phyloP scores from a whole-genome alignment of 37 sponge, comb jelly and placozoan genomes.

The Beroe forskalii region DNA sequence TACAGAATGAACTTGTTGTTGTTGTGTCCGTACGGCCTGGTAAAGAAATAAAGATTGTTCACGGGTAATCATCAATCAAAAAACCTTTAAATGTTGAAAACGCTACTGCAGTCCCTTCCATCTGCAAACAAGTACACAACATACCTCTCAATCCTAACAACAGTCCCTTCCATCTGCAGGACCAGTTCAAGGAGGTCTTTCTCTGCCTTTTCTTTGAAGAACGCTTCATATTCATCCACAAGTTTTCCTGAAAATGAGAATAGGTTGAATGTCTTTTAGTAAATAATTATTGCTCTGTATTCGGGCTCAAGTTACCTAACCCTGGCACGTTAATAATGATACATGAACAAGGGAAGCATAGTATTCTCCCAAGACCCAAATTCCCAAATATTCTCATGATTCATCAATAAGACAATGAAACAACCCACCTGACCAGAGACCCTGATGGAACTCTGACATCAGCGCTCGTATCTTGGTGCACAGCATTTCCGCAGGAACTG shows the following conservation, averaged over 20 bases:
- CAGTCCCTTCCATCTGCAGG: slow-evolving; percentile 52
- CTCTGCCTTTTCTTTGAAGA: slow-evolving; percentile 46
- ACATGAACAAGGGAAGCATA: too few species aligned
- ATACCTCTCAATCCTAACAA: slow-evolving; percentile 41
- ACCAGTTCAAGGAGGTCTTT: not conserved
- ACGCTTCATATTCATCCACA: not conserved
- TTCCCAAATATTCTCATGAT: too few species aligned
- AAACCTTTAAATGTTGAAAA: too few species aligned
- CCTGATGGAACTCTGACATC: slow-evolving; percentile 25
- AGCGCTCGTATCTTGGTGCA: not conserved
- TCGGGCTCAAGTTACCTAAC: too few species aligned
- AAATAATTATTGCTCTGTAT: too few species aligned
- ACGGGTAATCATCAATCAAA: too few species aligned
- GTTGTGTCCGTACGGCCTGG: slow-evolving; percentile 14
- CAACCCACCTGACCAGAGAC: slow-evolving; percentile 31
- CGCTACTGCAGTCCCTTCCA: not conserved
- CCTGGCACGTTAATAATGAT: too few species aligned
- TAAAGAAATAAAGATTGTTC: too few species aligned
- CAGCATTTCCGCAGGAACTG: not conserved
- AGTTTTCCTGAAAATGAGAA: not conserved
- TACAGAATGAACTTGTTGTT: slow-evolving; percentile 20
- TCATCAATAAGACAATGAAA: too few species aligned
- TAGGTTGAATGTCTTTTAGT: too few species aligned
- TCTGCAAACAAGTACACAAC: not conserved
- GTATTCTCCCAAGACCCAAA: too few species aligned